Base-by-base conservation (phyloP, 2,797 vertebrate genomes). In the Clarias fuscus region DNA sequence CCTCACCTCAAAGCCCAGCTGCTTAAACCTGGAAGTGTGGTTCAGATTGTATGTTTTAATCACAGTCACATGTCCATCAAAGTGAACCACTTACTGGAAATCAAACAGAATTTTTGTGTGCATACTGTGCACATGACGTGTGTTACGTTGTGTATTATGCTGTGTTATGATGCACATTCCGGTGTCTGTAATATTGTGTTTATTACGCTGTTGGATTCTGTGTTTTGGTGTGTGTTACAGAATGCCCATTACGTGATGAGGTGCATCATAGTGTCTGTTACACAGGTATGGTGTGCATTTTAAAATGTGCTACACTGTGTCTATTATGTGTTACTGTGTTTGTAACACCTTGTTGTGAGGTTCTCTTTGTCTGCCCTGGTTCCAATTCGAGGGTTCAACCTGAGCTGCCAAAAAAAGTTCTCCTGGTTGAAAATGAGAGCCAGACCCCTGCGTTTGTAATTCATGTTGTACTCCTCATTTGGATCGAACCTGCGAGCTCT, bases 351-450 rank as follows among this genome's bases (percentile, higher is more conserved):
- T 93, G 0, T 92, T 37, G 85, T 84, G 27, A 99, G 93, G 85
- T 96, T 97, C 30, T 90, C 17, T 86, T 92, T 91, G 92, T 99
- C 98, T 0, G 94, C 93, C 0, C 71, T 87, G 68, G 98, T 98
- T 65, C 98, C 98, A 1, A 88, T 87, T 84, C 98, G 94, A 0
- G 89, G 64, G 0, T 17, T 10, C 88, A 99, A 79, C 0, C 0
- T 90, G 62, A 99, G 92, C 0, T 84, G 92, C 98, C 97, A 98
- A 88, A 11, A 96, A 91, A 99, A 99, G 43, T 10, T 84, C 89
- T 99, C 97, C 0, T 99, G 97, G 90, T 99, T 99, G 91, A 99
- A 99, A 89, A 99, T 97, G 10, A 99, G 93, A 0, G 97, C 98
- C 11, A 95, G 43, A 68, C 98, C 98, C 92, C 98, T 93, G 65